phyloP scores from a whole-genome alignment of 2,888 invertebrate species.

The Xanthorhoe designata region DNA sequence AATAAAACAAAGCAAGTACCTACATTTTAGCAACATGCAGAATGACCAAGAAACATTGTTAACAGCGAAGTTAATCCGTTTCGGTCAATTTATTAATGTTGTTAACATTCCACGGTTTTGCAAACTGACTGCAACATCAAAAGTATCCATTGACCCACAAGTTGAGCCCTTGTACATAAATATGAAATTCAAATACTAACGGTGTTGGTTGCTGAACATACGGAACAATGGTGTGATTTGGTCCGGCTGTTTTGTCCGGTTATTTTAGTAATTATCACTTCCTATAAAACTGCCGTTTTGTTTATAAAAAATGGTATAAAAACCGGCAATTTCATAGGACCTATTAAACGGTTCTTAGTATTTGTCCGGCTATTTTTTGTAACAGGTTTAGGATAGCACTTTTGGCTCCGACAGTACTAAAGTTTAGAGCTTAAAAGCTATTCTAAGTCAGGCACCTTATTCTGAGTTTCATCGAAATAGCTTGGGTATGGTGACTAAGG shows the following conservation, averaged over 20 bases:
- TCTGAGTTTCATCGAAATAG: too few relatives aligned
- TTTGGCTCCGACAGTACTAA: too few relatives aligned
- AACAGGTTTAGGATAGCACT: too few relatives aligned
- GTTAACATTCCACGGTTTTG: neutral
- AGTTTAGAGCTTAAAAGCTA: too few relatives aligned
- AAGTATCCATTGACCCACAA: slow-evolving; percentile 35
- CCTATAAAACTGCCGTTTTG: too few relatives aligned
- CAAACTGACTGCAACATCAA: slow-evolving; percentile 12
- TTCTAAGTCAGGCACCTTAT: too few relatives aligned
- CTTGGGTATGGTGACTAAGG: too few relatives aligned
- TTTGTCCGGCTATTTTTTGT: too few relatives aligned
- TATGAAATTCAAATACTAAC: slow-evolving; percentile 34
- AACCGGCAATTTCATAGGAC: too few relatives aligned
- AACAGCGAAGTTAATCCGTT: neutral
- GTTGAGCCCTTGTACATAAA: slow-evolving; percentile 27
- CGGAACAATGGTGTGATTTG: slow-evolving; percentile 9
- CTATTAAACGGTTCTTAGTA: slow-evolving; percentile 1
- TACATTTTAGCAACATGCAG: neutral
- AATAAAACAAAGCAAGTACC: too few relatives aligned
- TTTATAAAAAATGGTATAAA: too few relatives aligned
- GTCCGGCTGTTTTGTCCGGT: slow-evolving; percentile 2
- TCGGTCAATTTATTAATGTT: neutral
- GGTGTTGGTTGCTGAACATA: slow-evolving; percentile 18
- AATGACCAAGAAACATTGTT: neutral
- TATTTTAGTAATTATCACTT: neutral